Evolutionary conservation across 1,140 invertebrate species (phyloP).

Genomic region (Cherax destructor): DNA sequence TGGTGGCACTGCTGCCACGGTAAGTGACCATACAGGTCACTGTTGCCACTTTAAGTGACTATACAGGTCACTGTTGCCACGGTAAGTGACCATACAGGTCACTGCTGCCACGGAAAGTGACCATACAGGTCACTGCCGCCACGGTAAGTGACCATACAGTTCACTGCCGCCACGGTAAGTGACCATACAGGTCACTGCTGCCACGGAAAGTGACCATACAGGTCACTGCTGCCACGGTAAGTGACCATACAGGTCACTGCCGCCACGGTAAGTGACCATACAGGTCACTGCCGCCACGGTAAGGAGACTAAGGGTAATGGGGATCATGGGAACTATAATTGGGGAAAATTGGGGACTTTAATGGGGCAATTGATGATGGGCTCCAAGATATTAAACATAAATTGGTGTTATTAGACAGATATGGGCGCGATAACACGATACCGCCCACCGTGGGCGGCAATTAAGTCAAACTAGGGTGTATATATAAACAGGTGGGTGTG

Average conservation of each 20-base stretch:
- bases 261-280: neutral
- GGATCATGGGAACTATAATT: too few species aligned
- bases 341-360: too few species aligned
- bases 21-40: conserved; percentile 61
- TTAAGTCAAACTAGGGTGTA: conserved; percentile 25
- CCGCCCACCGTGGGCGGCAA: neutral
- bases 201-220: neutral
- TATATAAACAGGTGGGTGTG: neutral
- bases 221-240: neutral
- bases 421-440: conserved; percentile 39
- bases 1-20: conserved; percentile 59
- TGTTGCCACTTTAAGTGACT: conserved; percentile 54
- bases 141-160: neutral
- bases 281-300: too few species aligned
- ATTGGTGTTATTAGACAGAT: conserved; percentile 49
- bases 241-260: neutral
- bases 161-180: neutral
- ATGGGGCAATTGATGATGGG: too few species aligned
- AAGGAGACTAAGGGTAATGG: too few species aligned
- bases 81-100: neutral
- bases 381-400: conserved; percentile 36
- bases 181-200: neutral
- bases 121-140: neutral
- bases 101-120: neutral
- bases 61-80: neutral